These are phyloP conservation scores for Ectemnius lituratus DNA, from an alignment of 2,888 invertebrate genomes.

Conservation along the genomic window DNA sequence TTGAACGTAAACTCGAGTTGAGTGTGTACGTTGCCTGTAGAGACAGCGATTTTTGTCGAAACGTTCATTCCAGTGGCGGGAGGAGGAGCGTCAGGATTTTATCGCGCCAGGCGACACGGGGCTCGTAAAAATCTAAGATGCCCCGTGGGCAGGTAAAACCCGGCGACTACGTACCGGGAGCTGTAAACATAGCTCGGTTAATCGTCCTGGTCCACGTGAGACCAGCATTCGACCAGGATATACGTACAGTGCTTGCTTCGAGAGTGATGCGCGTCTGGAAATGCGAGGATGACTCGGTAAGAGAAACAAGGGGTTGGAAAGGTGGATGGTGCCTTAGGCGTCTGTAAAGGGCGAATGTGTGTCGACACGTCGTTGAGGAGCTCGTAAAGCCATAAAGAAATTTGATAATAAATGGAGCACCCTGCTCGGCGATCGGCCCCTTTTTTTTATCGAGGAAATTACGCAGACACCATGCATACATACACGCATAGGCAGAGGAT, in stretches of 20 bases:
- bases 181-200: slow-evolving; percentile 64
- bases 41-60: slow-evolving; percentile 39
- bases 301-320: slow-evolving; percentile 2
- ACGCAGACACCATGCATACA: slow-evolving; percentile 14
- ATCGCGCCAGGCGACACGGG: slow-evolving; percentile 70
- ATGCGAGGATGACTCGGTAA: slow-evolving; percentile 42
- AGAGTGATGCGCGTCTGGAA: slow-evolving; percentile 59
- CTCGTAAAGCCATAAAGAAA: slow-evolving; percentile 77
- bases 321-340: slow-evolving; percentile 25
- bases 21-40: not conserved
- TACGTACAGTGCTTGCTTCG: slow-evolving; percentile 58
- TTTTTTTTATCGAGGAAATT: slow-evolving; percentile 65
- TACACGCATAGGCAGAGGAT: slow-evolving; percentile 27
- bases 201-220: slow-evolving; percentile 37
- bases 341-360: slow-evolving; percentile 44
- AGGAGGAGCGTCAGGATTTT: slow-evolving; percentile 64
- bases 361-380: slow-evolving; percentile 65
- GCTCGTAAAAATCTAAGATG: slow-evolving; percentile 70
- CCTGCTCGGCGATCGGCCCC: slow-evolving; percentile 36
- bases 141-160: slow-evolving; percentile 67
- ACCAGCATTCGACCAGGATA: not conserved
- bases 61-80: slow-evolving; percentile 73
- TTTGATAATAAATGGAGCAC: slow-evolving; percentile 75
- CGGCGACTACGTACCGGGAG: slow-evolving; percentile 44
- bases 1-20: slow-evolving; percentile 31